Evolutionary conservation across 2,797 vertebrate species (phyloP), one percentile per base, ranked within the genome.

Genomic region (Apogon talboti): DNA sequence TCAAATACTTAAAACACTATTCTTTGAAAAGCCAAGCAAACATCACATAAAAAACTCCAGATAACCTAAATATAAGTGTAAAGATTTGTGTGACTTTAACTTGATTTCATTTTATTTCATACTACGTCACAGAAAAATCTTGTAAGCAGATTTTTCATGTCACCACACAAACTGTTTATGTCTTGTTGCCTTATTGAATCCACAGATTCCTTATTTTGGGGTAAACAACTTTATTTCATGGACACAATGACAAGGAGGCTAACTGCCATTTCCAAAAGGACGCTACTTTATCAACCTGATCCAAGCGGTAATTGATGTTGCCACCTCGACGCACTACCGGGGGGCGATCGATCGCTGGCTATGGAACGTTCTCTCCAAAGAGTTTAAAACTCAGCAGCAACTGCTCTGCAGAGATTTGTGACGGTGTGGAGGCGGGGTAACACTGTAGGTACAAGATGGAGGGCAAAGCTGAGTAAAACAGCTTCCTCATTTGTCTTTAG

Each of bases 221-320:
- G 61, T 24, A 72, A 67, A 73, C 66, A 76, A 66, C 59, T 66
- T 49, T 65, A 53, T 82, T 81, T 83, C 63, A 74, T 66, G 74
- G 73, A 74, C 64, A 81, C 76, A 76, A 52, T 67, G 79, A 88
- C 79, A 74, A 56, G 59, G 45, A 61, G 78, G 66, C 73, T 42
- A 76, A 81, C 51, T 74, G 82, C 69, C 76, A 80, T 88, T 89
- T 90, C 82, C 70, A 41, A 82, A 76, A 77, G 78, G 83, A 87
- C 59, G 61, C 71, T 79, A 77, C 81, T 90, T 89, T 87, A 90
- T 87, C 87, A 89, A 72, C 68, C 67, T 83, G 78, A 86, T 87
- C 82, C 37, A 19, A 73, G 71, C 49, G 49, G 83, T 90, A 90
- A 92, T 89, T 89, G 90, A 83, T 89, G 89, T 90, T 79, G 74